phyloP scores from a whole-genome alignment of 2,797 vertebrate species.

The Megalops cyprinoides region DNA sequence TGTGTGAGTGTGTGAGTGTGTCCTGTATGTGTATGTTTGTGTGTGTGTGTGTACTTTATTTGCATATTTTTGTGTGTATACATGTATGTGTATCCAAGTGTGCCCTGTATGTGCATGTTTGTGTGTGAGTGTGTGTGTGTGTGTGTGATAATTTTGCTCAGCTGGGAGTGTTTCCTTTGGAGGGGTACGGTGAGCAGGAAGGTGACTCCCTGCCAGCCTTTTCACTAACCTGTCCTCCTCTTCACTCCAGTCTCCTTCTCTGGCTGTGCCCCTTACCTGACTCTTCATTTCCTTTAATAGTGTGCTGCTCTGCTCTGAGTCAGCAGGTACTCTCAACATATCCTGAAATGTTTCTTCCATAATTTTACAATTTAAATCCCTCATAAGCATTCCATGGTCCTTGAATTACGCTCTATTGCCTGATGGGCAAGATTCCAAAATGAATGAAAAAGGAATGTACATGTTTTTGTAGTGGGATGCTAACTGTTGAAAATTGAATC shows the following conservation, averaged over 20 bases:
- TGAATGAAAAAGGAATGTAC: too few species aligned
- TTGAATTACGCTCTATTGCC: too few species aligned
- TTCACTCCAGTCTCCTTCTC: background rate
- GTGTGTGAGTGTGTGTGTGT: background rate
- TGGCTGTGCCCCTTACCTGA: background rate
- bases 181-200: background rate
- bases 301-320: background rate
- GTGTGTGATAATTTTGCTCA: background rate
- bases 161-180: background rate
- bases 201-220: background rate
- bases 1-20: background rate
- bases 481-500: too few species aligned
- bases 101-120: background rate
- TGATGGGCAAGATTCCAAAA: too few species aligned
- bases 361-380: too few species aligned
- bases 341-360: too few species aligned
- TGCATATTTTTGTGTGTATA: background rate
- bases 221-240: background rate
- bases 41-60: background rate
- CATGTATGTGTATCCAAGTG: background rate
- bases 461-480: too few species aligned
- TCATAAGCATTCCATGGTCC: too few species aligned
- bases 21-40: background rate
- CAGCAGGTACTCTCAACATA: background rate
- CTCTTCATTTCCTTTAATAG: background rate